Evolutionary conservation across 1,140 invertebrate genomes (phyloP).

Genomic region (Coelopa frigida): DNA sequence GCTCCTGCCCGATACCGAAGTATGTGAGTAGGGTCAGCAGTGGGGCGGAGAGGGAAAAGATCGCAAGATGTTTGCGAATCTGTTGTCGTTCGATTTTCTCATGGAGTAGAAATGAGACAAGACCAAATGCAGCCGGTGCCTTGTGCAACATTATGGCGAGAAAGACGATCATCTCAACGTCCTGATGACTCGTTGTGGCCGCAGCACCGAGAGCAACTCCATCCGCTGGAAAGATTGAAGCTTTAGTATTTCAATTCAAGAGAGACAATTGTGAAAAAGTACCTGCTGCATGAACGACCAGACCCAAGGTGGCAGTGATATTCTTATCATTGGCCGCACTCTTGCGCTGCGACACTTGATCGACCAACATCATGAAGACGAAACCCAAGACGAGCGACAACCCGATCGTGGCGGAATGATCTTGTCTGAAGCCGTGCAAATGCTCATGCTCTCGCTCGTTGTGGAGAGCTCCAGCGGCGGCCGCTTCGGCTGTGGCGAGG

Average conservation of each 20-base stretch:
- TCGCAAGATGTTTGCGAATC: conserved; percentile 83
- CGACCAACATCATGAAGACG: conserved; percentile 95
- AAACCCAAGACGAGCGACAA: conserved; percentile 66
- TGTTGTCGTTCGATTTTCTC: conserved; percentile 80
- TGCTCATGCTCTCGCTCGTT: too few species aligned
- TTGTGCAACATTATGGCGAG: conserved; percentile 99
- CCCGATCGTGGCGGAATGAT: conserved; percentile 56
- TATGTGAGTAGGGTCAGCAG: conserved; percentile 85
- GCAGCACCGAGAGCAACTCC: conserved; percentile 95
- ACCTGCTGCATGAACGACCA: conserved; percentile 85
- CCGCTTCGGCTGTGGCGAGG: too few species aligned
- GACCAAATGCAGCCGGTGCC: conserved; percentile 95
- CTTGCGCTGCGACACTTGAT: conserved; percentile 69
- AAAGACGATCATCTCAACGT: conserved; percentile 97
- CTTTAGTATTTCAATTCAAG: neutral
- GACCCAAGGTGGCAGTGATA: conserved; percentile 88
- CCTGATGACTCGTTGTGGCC: conserved; percentile 86
- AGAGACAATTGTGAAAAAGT: neutral
- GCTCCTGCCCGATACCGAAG: conserved; percentile 84
- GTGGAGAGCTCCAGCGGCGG: too few species aligned
- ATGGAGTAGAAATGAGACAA: conserved; percentile 94
- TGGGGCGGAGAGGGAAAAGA: conserved; percentile 92
- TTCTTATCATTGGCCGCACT: conserved; percentile 61
- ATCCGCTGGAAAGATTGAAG: conserved; percentile 70
- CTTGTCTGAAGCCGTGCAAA: too few species aligned